Base-by-base conservation (phyloP, 35 echinoderm and acorn worm genomes). In the Chiridota heheva region DNA sequence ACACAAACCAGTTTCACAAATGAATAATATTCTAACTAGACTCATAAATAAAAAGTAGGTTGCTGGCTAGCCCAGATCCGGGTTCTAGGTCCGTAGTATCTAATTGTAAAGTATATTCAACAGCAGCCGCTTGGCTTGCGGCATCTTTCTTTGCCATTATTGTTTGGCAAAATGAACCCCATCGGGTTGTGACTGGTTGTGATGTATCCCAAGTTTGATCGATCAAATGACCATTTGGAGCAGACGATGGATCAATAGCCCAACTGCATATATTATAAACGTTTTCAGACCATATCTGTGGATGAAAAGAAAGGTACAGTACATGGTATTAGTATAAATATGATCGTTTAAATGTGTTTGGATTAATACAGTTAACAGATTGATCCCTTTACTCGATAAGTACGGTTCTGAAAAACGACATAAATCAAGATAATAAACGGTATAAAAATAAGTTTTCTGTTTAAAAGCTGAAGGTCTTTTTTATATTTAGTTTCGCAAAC, bases 31-130 rank as follows among this genome's bases (percentile, higher is more conserved):
- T n/a, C n/a, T 75, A 95, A 1, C 86, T 81, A 34, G 87, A 89
- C 77, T 80, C 92, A 57, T 85, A 96, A 43, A 96, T 96, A 67
- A 96, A 96, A 15, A 96, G 36, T 44, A 96, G 62, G 49, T 75
- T 96, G 42, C 92, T 96, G 36, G 92, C 92, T 29, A 96, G 61
- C 24, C 92, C 92, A 44, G 65, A 80, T 34, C 91, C 91, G 8
- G 86, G 72, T 58, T 89, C 91, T 44, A 95, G 40, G 13, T 89
- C 48, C 0, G 28, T 16, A 17, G 86, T 95, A 27, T 95, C 56
- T 15, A 95, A 30, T 6, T 36, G 34, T 15, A 57, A 44, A 0
- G 87, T 72, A 42, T 89, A 95, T 2, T 79, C 44, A 32, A 63
- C 75, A 24, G 91, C 91, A 33, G 27, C 63, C 27, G 20, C 17